phyloP scores from a whole-genome alignment of 2,113 vertebrate species.

The Megaceryle torquata region DNA sequence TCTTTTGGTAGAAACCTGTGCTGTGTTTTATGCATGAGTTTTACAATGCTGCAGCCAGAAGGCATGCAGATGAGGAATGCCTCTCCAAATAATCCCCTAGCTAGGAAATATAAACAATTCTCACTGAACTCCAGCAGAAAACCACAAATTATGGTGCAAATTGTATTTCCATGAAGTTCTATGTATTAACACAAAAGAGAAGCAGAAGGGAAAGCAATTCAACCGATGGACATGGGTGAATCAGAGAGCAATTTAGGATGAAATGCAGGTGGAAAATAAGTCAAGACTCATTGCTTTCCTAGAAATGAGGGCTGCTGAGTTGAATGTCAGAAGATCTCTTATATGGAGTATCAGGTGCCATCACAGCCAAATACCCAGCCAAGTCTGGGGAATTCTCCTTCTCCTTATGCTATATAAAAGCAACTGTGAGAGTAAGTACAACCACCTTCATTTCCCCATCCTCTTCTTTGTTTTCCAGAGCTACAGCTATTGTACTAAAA shows the following conservation, averaged over 20 bases:
- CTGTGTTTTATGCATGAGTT: conserved; percentile 5
- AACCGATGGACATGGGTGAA: background rate
- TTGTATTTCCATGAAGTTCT: background rate
- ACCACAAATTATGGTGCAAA: background rate
- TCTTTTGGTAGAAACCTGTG: background rate
- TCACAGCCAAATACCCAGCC: background rate
- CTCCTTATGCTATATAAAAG: background rate
- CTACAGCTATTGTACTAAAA: background rate
- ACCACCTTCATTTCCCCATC: background rate
- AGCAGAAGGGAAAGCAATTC: background rate
- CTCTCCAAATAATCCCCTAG: background rate
- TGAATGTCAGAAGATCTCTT: background rate
- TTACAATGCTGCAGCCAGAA: background rate
- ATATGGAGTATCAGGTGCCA: background rate
- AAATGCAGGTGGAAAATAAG: background rate
- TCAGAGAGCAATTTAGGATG: background rate
- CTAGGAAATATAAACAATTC: conserved; percentile 6
- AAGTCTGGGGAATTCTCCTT: background rate
- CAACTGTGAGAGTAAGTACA: background rate
- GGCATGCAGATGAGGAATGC: background rate
- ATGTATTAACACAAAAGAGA: background rate
- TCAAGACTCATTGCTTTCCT: background rate
- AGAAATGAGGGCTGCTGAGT: background rate
- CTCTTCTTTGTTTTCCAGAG: background rate
- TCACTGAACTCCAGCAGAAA: background rate